phyloP scores from a whole-genome alignment of 2,113 vertebrate species.

The Nymphicus hollandicus region DNA sequence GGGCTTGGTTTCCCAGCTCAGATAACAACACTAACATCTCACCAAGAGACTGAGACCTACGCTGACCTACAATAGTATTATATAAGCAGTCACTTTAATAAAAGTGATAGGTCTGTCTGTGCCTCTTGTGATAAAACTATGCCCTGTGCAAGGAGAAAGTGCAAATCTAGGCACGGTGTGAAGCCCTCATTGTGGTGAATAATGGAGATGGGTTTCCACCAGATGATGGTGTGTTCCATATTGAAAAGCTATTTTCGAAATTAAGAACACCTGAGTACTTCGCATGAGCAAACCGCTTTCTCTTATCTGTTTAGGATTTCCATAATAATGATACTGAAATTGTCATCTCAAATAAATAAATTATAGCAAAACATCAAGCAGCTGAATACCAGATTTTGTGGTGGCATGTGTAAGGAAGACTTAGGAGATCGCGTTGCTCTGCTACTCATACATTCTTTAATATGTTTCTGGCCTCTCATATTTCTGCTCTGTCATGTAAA shows the following conservation, averaged over 20 bases:
- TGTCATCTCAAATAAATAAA: background rate
- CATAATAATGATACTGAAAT: background rate
- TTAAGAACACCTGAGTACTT: background rate
- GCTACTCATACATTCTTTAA: background rate
- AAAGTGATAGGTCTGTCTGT: background rate
- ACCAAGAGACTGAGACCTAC: background rate
- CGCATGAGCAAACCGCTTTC: background rate
- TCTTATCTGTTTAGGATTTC: background rate
- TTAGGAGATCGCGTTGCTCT: background rate
- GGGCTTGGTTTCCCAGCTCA: constrained; percentile 50
- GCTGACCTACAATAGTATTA: constrained; percentile 19
- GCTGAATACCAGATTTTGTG: background rate
- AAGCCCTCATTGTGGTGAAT: background rate
- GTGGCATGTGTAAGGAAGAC: background rate
- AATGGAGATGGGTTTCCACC: background rate
- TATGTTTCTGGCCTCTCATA: background rate
- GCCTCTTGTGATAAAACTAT: background rate
- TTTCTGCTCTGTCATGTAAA: background rate
- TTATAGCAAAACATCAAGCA: background rate
- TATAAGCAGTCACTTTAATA: constrained; percentile 3
- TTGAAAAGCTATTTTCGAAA: background rate
- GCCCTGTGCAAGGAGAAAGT: background rate
- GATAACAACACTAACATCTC: constrained; percentile 5
- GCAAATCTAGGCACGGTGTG: background rate
- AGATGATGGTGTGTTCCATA: background rate